phyloP scores from a whole-genome alignment of 2,797 vertebrate species.

The Pelobates cultripes region DNA sequence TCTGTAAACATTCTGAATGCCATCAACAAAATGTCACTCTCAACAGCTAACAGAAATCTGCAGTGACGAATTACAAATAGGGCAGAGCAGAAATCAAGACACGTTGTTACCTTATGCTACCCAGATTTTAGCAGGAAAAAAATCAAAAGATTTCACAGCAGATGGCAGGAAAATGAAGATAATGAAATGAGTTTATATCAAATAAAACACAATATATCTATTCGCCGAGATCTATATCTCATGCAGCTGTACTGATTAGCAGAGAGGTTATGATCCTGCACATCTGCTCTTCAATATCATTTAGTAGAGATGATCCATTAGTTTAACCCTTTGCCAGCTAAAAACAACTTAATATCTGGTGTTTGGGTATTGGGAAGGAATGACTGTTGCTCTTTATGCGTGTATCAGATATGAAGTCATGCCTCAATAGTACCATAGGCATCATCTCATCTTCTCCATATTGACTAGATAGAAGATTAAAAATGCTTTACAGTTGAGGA shows the following conservation, averaged over 20 bases:
- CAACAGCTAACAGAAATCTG: neutral
- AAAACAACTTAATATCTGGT: neutral
- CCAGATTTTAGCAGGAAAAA: slow-evolving; percentile 37
- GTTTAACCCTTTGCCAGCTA: slow-evolving; percentile 26
- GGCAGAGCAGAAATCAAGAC: slow-evolving; percentile 10
- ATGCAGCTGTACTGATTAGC: slow-evolving; percentile 45
- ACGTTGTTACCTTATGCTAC: slow-evolving; percentile 51
- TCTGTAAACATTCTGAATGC: too few relatives aligned
- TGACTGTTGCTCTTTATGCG: too few relatives aligned
- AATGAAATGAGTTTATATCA: slow-evolving; percentile 50
- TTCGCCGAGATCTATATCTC: slow-evolving; percentile 22
- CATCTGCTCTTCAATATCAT: slow-evolving; percentile 52
- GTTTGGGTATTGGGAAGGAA: too few relatives aligned
- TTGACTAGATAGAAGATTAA: too few relatives aligned
- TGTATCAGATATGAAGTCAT: too few relatives aligned
- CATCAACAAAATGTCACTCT: too few relatives aligned
- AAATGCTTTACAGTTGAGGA: too few relatives aligned
- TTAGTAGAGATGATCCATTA: slow-evolving; percentile 42
- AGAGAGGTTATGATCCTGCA: slow-evolving; percentile 38
- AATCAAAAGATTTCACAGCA: slow-evolving; percentile 18
- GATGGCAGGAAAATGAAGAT: slow-evolving; percentile 53
- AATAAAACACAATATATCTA: slow-evolving; percentile 47
- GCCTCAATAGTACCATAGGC: too few relatives aligned
- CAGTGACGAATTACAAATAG: slow-evolving; percentile 34
- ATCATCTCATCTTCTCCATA: too few relatives aligned